These are phyloP conservation scores for Halcyon leucocephala DNA, from an alignment of 2,797 vertebrate genomes.

Conservation along the genomic window DNA sequence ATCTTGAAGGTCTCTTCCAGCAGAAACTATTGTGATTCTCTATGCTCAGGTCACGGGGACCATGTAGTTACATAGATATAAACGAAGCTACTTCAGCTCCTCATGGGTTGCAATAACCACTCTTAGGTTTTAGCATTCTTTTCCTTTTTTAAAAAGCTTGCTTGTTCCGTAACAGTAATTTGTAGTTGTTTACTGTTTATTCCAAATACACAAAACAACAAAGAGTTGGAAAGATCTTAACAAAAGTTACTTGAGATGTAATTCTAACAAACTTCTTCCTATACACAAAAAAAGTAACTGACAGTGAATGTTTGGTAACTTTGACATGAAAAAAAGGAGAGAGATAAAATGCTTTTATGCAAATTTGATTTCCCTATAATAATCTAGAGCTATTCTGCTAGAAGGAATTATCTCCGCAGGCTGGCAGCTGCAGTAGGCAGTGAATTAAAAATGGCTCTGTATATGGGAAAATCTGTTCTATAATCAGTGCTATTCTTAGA, in stretches of 20 bases:
- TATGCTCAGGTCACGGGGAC: background rate
- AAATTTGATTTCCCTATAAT: conserved; percentile 88
- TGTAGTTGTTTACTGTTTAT: background rate
- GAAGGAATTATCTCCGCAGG: conserved; percentile 84
- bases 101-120: background rate
- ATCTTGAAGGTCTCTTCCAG: too few species aligned
- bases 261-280: conserved; percentile 60
- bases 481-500: conserved; percentile 87
- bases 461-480: conserved; percentile 84
- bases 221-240: background rate
- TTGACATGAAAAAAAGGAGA: conserved; percentile 68
- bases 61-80: background rate
- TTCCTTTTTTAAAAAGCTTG: background rate
- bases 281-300: conserved; percentile 64
- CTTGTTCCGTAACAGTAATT: background rate
- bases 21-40: too few species aligned
- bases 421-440: conserved; percentile 85
- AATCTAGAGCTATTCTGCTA: conserved; percentile 85
- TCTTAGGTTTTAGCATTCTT: background rate
- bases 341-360: conserved; percentile 82
- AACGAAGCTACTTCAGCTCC: background rate
- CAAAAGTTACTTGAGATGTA: conserved; percentile 25
- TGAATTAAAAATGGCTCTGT: conserved; percentile 88
- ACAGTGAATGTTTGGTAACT: conserved; percentile 79
- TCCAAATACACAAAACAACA: background rate